These are phyloP conservation scores for Drosophila biarmipes DNA, from an alignment of 1,140 invertebrate species.

Conservation along the genomic window DNA sequence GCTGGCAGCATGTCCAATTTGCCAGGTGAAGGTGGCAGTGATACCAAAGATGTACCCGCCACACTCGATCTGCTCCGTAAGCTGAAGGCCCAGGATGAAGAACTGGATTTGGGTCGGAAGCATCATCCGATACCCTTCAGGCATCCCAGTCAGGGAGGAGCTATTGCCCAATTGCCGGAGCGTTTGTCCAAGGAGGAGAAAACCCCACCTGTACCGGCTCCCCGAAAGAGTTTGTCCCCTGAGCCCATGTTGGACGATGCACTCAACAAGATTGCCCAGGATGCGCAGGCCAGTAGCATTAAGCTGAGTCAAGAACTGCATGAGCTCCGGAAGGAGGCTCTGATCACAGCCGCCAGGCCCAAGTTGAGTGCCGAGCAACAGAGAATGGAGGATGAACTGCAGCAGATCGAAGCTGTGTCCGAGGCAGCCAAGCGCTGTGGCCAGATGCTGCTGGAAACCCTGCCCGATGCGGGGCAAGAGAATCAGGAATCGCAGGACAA, in stretches of 20 bases:
- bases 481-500: conserved; percentile 16
- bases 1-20: conserved; percentile 79
- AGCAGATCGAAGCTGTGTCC: conserved; percentile 84
- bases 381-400: conserved; percentile 60
- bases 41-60: conserved; percentile 64
- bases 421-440: conserved; percentile 85
- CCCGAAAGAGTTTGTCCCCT: conserved; percentile 72
- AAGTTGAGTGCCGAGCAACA: conserved; percentile 75
- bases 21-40: conserved; percentile 21
- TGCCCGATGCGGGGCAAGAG: conserved; percentile 66
- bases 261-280: conserved; percentile 86
- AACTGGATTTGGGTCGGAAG: conserved; percentile 32
- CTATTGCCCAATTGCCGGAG: conserved; percentile 74
- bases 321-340: conserved; percentile 75
- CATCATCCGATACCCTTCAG: conserved; percentile 66
- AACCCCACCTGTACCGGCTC: conserved; percentile 66
- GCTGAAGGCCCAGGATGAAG: conserved; percentile 72
- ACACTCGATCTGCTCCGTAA: conserved; percentile 72
- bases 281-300: conserved; percentile 87
- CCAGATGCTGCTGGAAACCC: conserved; percentile 84
- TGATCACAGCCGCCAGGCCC: conserved; percentile 69
- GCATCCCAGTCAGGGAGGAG: conserved; percentile 76
- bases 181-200: conserved; percentile 49
- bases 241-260: conserved; percentile 85
- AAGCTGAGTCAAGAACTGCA: conserved; percentile 85